Evolutionary conservation across 1,140 invertebrate genomes (phyloP), one percentile per base, ranked within the genome.

Genomic region (Drosophila sturtevanti): DNA sequence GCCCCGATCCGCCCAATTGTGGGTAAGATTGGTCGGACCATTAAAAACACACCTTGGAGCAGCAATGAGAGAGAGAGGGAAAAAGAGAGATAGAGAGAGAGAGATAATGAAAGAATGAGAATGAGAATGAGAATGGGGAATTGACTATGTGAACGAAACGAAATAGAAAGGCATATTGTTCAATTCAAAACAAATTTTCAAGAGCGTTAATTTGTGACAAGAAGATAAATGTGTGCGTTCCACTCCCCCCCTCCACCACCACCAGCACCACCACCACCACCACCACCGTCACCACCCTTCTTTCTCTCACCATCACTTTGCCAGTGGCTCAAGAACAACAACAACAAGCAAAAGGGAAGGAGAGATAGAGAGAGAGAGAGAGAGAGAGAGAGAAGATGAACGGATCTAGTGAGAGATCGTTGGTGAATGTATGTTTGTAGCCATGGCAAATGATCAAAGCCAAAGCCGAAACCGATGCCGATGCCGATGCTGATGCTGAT

Each of bases 371-470:
- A 14, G 14, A 16, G 12, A 51, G 55, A 16, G 12, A 10, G 59
- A 7, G 18, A 56, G 18, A 34, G 54, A 63, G 52, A 52, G 18
- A 12, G 51, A 56, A 56, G 54, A 56, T 14, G 27, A 41, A 48
- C 64, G 64, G 54, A 63, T 44, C 63, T 37, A 51, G 35, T 22
- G 37, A 21, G 14, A 44, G 35, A 34, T 7, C 16, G 38, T 31
- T 48, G 44, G 41, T 74, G 70, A 60, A 59, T 76, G 71, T 31
- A 31, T 31, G 27, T 31, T 6, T 31, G 27, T 77, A 64, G 72
- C 81, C 81, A 80, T 81, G 82, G 82, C 72, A 74, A 86, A 86
- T 86, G 82, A 86, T 86, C 82, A 86, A 86, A 78, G 75, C 31
- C 52, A 41, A 72, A 44, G 63, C 78, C 71, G 76, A 64, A 78